A percentile compares a stretch with the other conserved stretches of the same genome.
These are phyloP conservation scores for Drosophila simulans DNA, from an alignment of 1,140 invertebrate genomes.

Conservation along the genomic window DNA sequence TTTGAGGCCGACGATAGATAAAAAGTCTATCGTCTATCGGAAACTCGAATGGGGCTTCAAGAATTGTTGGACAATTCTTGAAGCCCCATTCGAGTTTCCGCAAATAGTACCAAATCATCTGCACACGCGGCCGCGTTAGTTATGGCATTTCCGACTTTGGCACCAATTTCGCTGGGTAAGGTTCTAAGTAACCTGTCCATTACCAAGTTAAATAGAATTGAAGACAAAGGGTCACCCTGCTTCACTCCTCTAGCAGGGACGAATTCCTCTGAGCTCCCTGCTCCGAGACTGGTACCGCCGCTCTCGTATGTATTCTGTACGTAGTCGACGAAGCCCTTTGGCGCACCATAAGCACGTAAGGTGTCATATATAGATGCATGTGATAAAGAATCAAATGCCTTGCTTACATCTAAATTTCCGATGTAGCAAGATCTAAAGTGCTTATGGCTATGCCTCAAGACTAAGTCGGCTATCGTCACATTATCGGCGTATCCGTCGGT, in stretches of 20 bases:
- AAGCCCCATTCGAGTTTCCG: no score
- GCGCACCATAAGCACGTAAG: neutral
- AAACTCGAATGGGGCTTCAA: no score
- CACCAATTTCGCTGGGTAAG: neutral
- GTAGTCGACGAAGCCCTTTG: neutral
- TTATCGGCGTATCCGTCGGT: slow-evolving; percentile 39
- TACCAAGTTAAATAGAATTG: slow-evolving; percentile 21
- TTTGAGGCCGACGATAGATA: no score
- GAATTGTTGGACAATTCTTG: no score
- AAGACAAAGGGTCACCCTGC: slow-evolving; percentile 26
- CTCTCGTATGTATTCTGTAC: no score
- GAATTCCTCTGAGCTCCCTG: slow-evolving; percentile 12
- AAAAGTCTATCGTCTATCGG: no score
- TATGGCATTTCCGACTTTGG: slow-evolving; percentile 13
- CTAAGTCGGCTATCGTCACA: slow-evolving; percentile 18
- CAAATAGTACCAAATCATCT: no score
- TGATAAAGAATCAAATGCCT: slow-evolving; percentile 18
- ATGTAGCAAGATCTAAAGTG: slow-evolving; percentile 18
- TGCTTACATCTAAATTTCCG: slow-evolving; percentile 29
- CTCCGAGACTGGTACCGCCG: no score
- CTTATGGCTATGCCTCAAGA: slow-evolving; percentile 24
- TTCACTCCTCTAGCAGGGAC: slow-evolving; percentile 22
- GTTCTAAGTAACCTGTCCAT: no score
- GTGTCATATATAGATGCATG: neutral
- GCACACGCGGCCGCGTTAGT: slow-evolving; percentile 16